Conservation (phyloP, 2,888 invertebrate species). For the Xanthorhoe designata region DNA sequence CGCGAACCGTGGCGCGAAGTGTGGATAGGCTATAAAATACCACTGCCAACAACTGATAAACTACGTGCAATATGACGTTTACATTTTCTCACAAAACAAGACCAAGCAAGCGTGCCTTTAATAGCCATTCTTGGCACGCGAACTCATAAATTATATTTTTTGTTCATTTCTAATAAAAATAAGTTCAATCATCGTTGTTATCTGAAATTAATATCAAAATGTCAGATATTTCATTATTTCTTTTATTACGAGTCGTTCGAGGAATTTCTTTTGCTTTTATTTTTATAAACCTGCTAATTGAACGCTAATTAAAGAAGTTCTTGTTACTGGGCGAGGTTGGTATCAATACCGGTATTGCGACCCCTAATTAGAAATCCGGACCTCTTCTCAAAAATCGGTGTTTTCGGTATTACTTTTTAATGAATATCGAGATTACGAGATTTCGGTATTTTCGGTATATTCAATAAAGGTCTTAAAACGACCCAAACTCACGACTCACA, state of each 20-base stretch:
- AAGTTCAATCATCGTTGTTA: conserved; percentile 24
- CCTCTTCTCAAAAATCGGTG: too few species aligned
- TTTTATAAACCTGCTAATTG: neutral
- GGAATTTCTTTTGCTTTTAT: neutral
- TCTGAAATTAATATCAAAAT: conserved; percentile 29
- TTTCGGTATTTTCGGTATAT: too few species aligned
- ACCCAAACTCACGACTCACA: too few species aligned
- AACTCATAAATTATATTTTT: conserved; percentile 25
- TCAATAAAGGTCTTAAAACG: too few species aligned
- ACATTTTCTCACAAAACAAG: neutral
- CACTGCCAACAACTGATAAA: neutral
- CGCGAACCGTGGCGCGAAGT: too few species aligned
- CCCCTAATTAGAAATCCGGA: too few species aligned
- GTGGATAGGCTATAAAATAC: too few species aligned
- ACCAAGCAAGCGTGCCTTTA: neutral
- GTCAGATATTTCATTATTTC: conserved; percentile 7
- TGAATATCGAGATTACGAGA: too few species aligned
- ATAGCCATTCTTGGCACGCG: conserved; percentile 16
- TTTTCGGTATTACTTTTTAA: too few species aligned
- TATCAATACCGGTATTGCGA: too few species aligned
- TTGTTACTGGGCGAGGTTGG: too few species aligned
- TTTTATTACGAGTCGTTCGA: neutral
- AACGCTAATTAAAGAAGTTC: neutral
- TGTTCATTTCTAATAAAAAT: conserved; percentile 19
- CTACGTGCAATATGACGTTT: neutral